phyloP scores from a whole-genome alignment of 2,888 invertebrate species.

The Aproaerema taeniolella region DNA sequence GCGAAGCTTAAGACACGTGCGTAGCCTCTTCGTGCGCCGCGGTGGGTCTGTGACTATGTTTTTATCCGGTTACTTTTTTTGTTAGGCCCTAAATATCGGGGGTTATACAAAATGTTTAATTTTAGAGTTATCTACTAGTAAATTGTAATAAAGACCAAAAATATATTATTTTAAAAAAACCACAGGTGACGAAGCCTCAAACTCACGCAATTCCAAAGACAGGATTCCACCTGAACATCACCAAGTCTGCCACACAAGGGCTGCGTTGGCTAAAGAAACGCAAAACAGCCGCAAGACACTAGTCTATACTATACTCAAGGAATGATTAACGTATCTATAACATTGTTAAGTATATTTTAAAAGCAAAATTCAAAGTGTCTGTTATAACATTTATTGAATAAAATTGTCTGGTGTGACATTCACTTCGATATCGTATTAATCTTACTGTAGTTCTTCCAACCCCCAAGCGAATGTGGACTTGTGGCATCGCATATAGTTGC shows the following conservation, averaged over 20 bases:
- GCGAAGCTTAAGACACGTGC: no score
- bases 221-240: not conserved
- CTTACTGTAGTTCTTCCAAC: no score
- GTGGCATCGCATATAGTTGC: no score
- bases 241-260: slow-evolving; percentile 24
- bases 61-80: no score
- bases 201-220: not conserved
- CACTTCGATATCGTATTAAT: no score
- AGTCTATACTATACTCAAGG: no score
- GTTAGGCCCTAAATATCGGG: no score
- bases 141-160: not conserved
- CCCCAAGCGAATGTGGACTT: no score
- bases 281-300: slow-evolving; percentile 43
- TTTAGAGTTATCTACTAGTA: no score
- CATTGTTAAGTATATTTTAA: not conserved
- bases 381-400: not conserved
- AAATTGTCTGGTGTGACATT: not conserved
- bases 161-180: not conserved
- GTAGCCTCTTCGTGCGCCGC: no score
- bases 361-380: not conserved
- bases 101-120: no score
- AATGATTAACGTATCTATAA: not conserved
- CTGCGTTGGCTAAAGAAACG: slow-evolving; percentile 45
- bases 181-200: slow-evolving; percentile 2
- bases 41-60: no score